Base-by-base conservation (phyloP, 2,797 vertebrate genomes). In the Coreius guichenoti region DNA sequence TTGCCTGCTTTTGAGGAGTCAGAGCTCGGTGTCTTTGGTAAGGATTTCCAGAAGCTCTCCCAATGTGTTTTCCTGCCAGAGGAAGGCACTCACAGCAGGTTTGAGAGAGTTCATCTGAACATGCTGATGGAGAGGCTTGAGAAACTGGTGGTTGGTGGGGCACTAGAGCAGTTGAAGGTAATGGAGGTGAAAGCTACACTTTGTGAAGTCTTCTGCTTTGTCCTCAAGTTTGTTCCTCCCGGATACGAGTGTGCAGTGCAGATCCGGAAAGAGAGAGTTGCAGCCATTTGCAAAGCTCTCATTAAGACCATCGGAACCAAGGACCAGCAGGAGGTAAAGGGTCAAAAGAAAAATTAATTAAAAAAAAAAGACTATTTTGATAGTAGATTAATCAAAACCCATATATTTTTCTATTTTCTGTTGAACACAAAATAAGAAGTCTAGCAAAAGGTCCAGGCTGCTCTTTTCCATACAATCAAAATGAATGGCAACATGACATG, bases 101-200 rank as follows among this genome's bases (percentile, higher is more conserved):
- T 99, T 88, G 96, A 98, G 91, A 95, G 96, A 85, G 91, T 97
- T 70, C 95, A 97, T 86, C 94, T 99, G 86, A 96, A 95, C 54
- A 95, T 96, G 95, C 87, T 98, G 86, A 94, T 99, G 39, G 96
- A 98, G 87, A 96, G 94, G 19, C 94, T 99, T 78, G 96, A 94
- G 74, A 72, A 87, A 0, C 92, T 98, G 17, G 95, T 96, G 91
- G 91, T 95, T 89, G 87, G 88, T 11, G 94, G 95, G 29, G 80
- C 94, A 19, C 92, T 96, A 19, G 86, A 87, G 1, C 87, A 82
- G 70, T 91, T 94, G 70, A 89, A 94, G 45, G 97, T 94, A 80
- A 88, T 93, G 67, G 95, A 96, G 89, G 90, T 98, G 31, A 96
- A 94, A 36, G 90, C 91, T 88, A 93, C 95, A 0, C 93, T 99